A percentile compares a stretch with the other conserved stretches of the same genome.
Evolutionary conservation across 2,113 vertebrate genomes (phyloP).

Genomic region (Eurypyga helias): DNA sequence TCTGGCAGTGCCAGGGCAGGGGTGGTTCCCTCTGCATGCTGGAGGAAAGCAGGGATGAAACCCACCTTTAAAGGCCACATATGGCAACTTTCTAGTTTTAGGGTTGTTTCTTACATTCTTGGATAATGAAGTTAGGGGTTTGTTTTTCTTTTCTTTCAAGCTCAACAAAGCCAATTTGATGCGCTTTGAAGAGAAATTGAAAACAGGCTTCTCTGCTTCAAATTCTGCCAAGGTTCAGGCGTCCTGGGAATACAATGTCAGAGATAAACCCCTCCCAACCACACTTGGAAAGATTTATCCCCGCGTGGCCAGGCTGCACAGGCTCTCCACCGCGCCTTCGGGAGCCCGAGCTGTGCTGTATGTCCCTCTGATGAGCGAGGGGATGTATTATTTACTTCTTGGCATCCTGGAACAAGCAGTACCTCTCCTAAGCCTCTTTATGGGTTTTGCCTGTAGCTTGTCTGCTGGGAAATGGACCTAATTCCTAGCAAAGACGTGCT

Average conservation of each 20-base stretch:
- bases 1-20: neutral
- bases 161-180: neutral
- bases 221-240: neutral
- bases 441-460: neutral
- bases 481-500: neutral
- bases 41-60: neutral
- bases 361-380: neutral
- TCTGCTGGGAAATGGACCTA: neutral
- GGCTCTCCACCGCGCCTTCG: neutral
- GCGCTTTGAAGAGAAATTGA: conserved; percentile 22
- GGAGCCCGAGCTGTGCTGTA: neutral
- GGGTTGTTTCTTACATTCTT: neutral
- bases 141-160: conserved; percentile 3
- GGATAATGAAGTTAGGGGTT: conserved; percentile 1
- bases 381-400: neutral
- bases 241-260: neutral
- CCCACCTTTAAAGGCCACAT: neutral
- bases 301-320: neutral
- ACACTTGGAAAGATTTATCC: neutral
- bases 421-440: conserved; percentile 10
- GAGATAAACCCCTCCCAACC: neutral
- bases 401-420: neutral
- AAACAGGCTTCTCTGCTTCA: conserved; percentile 2
- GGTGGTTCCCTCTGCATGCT: neutral
- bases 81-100: neutral